Evolutionary conservation across 2,888 invertebrate species (phyloP).

Genomic region (Ormyrus rosae): DNA sequence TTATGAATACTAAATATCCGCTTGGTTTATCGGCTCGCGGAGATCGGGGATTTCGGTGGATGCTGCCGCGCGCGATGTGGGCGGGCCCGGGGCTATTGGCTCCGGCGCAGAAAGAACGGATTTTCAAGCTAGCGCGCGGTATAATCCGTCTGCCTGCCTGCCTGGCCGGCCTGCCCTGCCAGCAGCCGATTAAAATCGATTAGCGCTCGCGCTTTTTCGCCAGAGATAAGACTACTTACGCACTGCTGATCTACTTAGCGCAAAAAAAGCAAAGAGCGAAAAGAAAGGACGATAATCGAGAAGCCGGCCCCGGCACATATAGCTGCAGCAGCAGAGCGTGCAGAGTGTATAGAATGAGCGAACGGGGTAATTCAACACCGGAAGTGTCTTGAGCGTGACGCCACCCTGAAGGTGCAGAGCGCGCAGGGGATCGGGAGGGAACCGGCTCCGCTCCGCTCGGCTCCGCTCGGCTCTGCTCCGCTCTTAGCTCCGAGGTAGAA

Average conservation of each 20-base stretch:
- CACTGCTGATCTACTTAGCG: slow-evolving; percentile 48
- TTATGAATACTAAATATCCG: slow-evolving; percentile 72
- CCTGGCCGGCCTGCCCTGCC: not conserved
- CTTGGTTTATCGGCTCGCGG: slow-evolving; percentile 64
- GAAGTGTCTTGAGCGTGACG: slow-evolving; percentile 76
- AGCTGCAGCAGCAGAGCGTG: slow-evolving; percentile 55
- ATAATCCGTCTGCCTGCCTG: not conserved
- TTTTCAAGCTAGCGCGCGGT: not conserved
- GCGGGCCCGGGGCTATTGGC: slow-evolving; percentile 71
- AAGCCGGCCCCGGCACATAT: too few relatives aligned
- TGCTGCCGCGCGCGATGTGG: slow-evolving; percentile 66
- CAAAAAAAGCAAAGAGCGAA: slow-evolving; percentile 24
- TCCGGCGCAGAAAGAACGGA: not conserved
- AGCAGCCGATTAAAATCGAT: slow-evolving; percentile 54
- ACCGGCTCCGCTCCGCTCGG: not conserved
- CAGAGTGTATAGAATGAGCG: slow-evolving; percentile 59
- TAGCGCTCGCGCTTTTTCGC: slow-evolving; percentile 30
- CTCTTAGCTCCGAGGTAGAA: too few relatives aligned
- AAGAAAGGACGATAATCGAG: slow-evolving; percentile 11
- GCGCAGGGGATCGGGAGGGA: slow-evolving; percentile 61
- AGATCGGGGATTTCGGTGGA: slow-evolving; percentile 67
- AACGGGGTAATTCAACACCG: slow-evolving; percentile 75
- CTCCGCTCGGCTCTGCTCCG: too few relatives aligned
- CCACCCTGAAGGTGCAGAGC: slow-evolving; percentile 76
- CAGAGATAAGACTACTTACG: slow-evolving; percentile 48